Percentiles rank a stretch among this genome's conserved stretches.
Conservation (phyloP, 2,888 invertebrate genomes). For the Aromia moschata region DNA sequence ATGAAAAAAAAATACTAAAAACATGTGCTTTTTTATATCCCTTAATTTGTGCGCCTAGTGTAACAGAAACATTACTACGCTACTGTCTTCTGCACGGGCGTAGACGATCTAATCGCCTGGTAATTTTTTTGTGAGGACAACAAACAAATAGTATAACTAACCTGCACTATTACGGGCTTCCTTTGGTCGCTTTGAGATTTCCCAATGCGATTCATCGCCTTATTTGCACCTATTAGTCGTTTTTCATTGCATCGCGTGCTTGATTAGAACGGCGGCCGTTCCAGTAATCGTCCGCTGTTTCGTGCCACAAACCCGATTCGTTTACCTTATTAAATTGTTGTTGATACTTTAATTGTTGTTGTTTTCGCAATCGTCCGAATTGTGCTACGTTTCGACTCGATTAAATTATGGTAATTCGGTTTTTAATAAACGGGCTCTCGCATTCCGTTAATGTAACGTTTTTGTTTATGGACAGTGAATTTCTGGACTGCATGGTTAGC, state of each 20-base stretch:
- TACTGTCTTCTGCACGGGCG: conserved; percentile 6
- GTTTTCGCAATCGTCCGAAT: not conserved
- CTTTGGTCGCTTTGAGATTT: conserved; percentile 22
- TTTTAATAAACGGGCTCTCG: no score
- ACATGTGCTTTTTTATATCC: no score
- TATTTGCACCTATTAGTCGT: conserved; percentile 19
- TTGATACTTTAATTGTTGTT: not conserved
- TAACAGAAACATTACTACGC: no score
- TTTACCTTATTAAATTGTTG: not conserved
- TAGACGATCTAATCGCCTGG: conserved; percentile 15
- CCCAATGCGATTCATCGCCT: conserved; percentile 25
- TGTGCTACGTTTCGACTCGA: no score
- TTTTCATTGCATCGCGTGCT: conserved; percentile 4
- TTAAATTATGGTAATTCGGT: no score
- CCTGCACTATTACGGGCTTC: conserved; percentile 15
- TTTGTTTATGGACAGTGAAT: no score
- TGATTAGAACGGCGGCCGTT: conserved; percentile 22
- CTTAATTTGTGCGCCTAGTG: no score
- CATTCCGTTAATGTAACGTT: no score
- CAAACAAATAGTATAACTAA: not conserved
- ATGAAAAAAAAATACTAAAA: no score
- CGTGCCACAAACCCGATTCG: conserved; percentile 32
- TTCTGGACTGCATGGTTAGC: no score
- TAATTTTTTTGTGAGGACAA: conserved; percentile 5
- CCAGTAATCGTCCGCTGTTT: conserved; percentile 35